A percentile compares a stretch with the other conserved stretches of the same genome.
Conservation (phyloP, 1,140 invertebrate species). For the Penaeus chinensis region DNA sequence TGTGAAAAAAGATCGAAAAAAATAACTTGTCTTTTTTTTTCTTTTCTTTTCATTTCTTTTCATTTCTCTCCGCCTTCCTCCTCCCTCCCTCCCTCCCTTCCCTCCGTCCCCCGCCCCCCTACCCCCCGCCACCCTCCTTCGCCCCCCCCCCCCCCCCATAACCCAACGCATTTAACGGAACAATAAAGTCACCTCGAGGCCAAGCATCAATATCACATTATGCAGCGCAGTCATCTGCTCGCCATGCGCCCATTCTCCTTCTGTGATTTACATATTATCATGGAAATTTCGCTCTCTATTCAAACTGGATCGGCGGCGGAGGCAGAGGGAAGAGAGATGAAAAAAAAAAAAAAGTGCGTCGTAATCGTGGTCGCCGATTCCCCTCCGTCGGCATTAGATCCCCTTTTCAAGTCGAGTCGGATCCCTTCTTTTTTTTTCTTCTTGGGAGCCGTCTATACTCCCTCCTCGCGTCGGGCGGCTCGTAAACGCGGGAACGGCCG, state of each 20-base stretch:
- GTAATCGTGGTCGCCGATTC: constrained; percentile 10
- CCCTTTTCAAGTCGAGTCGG: too few relatives aligned
- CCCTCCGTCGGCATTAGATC: too few relatives aligned
- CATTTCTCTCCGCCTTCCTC: too few relatives aligned
- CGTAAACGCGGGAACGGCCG: constrained; percentile 1
- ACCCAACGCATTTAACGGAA: background rate
- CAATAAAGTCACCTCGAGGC: background rate
- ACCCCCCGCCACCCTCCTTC: background rate
- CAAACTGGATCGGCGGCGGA: constrained; percentile 26
- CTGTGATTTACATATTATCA: constrained; percentile 36
- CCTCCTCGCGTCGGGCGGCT: constrained; percentile 1
- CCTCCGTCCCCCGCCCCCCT: background rate
- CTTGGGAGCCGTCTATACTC: too few relatives aligned
- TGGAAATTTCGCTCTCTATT: constrained; percentile 22
- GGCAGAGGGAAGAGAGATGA: background rate
- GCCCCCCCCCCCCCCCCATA: background rate
- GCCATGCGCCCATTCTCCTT: constrained; percentile 17
- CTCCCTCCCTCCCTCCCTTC: background rate
- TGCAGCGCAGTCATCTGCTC: background rate
- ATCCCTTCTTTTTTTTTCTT: too few relatives aligned
- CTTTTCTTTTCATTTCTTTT: too few relatives aligned
- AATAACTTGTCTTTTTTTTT: too few relatives aligned
- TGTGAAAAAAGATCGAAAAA: too few relatives aligned
- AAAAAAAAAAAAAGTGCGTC: background rate
- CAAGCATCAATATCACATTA: constrained; percentile 36